phyloP scores from a whole-genome alignment of 2,113 vertebrate species.

The Stomatorhinus ivindoensis region DNA sequence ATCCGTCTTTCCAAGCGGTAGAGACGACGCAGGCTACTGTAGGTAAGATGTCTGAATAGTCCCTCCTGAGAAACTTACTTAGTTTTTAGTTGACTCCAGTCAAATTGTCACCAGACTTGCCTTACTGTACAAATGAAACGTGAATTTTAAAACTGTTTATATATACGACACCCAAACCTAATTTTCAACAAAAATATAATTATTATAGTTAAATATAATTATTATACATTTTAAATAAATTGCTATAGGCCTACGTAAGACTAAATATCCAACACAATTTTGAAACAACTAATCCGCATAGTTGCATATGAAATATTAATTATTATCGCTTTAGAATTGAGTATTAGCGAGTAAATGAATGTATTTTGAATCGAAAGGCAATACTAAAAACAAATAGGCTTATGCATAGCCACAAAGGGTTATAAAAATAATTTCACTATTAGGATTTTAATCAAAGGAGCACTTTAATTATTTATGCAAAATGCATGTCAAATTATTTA shows the following conservation, averaged over 20 bases:
- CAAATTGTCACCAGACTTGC: neutral
- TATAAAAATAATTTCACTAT: neutral
- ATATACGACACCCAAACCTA: neutral
- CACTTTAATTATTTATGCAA: neutral
- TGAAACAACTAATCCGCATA: neutral
- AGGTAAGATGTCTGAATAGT: conserved; percentile 59
- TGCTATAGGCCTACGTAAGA: neutral
- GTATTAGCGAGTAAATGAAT: neutral
- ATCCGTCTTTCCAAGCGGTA: conserved; percentile 71
- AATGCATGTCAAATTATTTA: neutral
- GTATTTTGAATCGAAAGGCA: neutral
- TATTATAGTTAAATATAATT: neutral
- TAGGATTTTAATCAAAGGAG: neutral
- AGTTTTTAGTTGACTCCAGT: neutral
- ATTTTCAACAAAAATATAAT: neutral
- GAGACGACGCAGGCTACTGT: conserved; percentile 70
- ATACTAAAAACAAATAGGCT: no score
- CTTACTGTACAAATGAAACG: neutral
- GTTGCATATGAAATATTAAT: neutral
- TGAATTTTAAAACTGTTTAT: neutral
- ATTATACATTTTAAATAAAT: neutral
- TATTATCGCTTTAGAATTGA: neutral
- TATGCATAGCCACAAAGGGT: neutral
- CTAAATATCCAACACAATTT: neutral
- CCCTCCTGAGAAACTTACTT: neutral